Evolutionary conservation across 2,113 vertebrate species (phyloP).

Genomic region (Hylia prasina): DNA sequence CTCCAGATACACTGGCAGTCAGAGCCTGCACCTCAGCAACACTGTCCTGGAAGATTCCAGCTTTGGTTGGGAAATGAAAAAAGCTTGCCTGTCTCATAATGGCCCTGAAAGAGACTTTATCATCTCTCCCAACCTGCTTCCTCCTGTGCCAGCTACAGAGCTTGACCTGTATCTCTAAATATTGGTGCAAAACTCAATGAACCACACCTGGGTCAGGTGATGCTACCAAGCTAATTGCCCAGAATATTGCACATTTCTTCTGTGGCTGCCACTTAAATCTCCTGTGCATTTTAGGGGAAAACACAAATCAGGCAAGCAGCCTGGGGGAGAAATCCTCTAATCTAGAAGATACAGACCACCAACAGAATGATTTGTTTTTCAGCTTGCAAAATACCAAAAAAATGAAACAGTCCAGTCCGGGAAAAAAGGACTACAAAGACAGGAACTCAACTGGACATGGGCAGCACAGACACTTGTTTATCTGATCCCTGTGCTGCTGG

Average conservation of each 20-base stretch:
- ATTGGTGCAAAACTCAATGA: not conserved
- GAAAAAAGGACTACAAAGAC: not conserved
- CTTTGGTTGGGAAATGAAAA: not conserved
- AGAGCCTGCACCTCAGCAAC: not conserved
- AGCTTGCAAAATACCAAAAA: not conserved
- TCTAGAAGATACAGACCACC: not conserved
- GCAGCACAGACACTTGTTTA: not conserved
- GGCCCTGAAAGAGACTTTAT: not conserved
- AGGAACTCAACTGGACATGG: not conserved
- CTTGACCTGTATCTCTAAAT: not conserved
- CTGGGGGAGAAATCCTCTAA: not conserved
- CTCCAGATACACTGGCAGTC: not conserved
- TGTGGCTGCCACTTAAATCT: not conserved
- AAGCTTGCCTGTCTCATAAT: not conserved
- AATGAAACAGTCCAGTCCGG: not conserved
- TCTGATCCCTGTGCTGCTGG: not conserved
- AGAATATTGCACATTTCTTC: not conserved
- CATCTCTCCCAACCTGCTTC: not conserved
- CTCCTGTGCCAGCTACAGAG: not conserved
- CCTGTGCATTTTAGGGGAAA: not conserved
- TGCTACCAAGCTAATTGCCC: not conserved
- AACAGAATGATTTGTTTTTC: not conserved
- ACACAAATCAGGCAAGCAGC: not conserved
- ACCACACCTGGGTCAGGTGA: not conserved
- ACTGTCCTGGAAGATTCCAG: not conserved